Percentiles rank a stretch among this genome's conserved stretches.
Evolutionary conservation across 2,797 vertebrate species (phyloP).

Genomic region (Brachymystax lenok): DNA sequence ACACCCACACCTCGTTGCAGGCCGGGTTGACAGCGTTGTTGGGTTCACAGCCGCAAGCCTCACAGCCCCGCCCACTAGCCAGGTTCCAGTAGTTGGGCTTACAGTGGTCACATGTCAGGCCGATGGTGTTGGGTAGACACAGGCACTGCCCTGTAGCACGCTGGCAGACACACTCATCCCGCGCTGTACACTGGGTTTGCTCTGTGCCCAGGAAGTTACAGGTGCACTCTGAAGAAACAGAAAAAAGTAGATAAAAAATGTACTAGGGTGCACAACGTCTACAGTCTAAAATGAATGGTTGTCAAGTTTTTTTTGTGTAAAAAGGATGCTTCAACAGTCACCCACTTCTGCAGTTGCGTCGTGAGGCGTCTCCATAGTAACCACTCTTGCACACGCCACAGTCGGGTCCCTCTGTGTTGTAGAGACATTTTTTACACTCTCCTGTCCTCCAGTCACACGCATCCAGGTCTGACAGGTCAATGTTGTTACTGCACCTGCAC

Average conservation of each 20-base stretch:
- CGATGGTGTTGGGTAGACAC: conserved; percentile 86
- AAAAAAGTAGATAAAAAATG: not conserved
- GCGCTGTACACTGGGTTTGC: conserved; percentile 80
- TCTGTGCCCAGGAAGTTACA: conserved; percentile 91
- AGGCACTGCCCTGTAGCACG: conserved; percentile 86
- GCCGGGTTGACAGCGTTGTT: conserved; percentile 81
- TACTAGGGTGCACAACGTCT: not conserved
- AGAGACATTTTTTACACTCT: conserved; percentile 87
- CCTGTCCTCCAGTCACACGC: conserved; percentile 86
- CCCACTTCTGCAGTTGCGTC: conserved; percentile 92
- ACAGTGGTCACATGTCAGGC: conserved; percentile 90
- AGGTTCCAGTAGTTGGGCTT: conserved; percentile 92
- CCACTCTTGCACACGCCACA: conserved; percentile 86
- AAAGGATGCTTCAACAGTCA: conserved; percentile 22
- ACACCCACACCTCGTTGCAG: conserved; percentile 88
- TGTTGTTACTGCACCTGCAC: conserved; percentile 92
- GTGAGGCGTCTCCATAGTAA: conserved; percentile 87
- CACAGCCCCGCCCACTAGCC: conserved; percentile 84
- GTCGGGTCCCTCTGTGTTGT: conserved; percentile 87
- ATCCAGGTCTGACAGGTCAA: conserved; percentile 82
- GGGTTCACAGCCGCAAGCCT: conserved; percentile 86
- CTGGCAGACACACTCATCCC: conserved; percentile 86
- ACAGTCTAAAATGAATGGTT: too few relatives aligned
- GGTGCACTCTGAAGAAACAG: conserved; percentile 81
- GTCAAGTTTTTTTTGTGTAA: not conserved